Evolutionary conservation across 2,888 invertebrate species (phyloP), one percentile per base, ranked within the genome.

Genomic region (Dugesia japonica): DNA sequence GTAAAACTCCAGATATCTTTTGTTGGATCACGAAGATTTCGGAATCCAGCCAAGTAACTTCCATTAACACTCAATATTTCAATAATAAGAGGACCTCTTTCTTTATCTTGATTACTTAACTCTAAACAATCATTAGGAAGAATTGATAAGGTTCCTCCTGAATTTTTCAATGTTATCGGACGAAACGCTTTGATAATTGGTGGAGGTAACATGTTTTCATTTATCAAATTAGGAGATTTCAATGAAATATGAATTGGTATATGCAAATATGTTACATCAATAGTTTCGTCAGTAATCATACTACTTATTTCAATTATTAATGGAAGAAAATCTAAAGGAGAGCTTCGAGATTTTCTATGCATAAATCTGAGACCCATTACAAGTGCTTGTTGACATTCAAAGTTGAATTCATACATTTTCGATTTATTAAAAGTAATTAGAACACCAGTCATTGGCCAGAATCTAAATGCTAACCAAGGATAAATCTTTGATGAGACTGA

Each of bases 311-410:
- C 28, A 9, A 76, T 28, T 31, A 28, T 13, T 13, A 76, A 26
- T n/a, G 77, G 77, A 20, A 77, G 20, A 28, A 76, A 77, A 71
- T 77, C 77, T 20, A 71, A 31, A 20, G 28, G 28, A 23, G 77
- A 72, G 20, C 71, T 71, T 27, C 75, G 23, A 1, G 33, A 23
- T 33, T 77, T 77, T 13, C 71, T 23, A 28, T 77, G 77, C 42
- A 77, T 77, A 71, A 77, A 77, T 4, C 77, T 38, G 72, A 72
- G 33, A 26, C 76, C 76, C 76, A 76, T 76, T 20, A 76, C 1
- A 17, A 76, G 31, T 1, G 72, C 31, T 38, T 76, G 71, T 31
- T 76, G 76, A 20, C 76, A 76, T 71, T 76, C 76, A 9, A 72
- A 23, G 15, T 76, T 71, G 23, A 76, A 72, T n/a, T 71, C 27